phyloP scores from a whole-genome alignment of 2,888 invertebrate genomes.

The Tolmerus cingulatus region DNA sequence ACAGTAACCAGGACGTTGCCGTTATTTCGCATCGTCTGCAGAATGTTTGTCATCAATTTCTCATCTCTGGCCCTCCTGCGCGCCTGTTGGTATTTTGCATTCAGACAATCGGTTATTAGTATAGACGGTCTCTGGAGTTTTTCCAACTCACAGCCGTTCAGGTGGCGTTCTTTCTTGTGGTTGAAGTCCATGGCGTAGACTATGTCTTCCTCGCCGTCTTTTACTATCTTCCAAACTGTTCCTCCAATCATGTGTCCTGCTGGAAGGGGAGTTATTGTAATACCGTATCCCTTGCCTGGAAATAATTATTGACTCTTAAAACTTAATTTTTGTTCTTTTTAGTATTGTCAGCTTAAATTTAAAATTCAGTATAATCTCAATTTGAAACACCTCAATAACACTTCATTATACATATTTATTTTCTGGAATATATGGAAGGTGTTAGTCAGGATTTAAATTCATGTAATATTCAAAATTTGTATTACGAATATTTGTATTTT shows the following conservation, averaged over 20 bases:
- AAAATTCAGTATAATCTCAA: no score
- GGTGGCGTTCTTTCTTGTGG: slow-evolving; percentile 97
- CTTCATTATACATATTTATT: no score
- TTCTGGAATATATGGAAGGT: no score
- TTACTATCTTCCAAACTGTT: slow-evolving; percentile 98
- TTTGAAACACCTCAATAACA: no score
- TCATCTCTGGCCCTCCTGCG: slow-evolving; percentile 91
- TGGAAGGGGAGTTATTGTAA: slow-evolving; percentile 93
- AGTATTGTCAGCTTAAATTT: no score
- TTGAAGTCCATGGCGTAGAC: slow-evolving; percentile 98
- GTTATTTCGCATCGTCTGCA: slow-evolving; percentile 90
- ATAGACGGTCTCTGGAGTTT: slow-evolving; percentile 90
- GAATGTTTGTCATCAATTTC: slow-evolving; percentile 94
- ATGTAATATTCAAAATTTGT: no score
- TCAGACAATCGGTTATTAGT: slow-evolving; percentile 94
- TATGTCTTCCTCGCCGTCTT: slow-evolving; percentile 98
- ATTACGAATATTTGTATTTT: no score
- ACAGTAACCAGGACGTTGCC: slow-evolving; percentile 96
- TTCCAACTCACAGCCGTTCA: slow-evolving; percentile 95
- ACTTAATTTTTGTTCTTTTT: no score
- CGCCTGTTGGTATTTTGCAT: slow-evolving; percentile 92
- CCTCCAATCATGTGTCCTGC: slow-evolving; percentile 99
- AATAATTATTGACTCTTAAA: slow-evolving; percentile 18
- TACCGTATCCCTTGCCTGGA: slow-evolving; percentile 91
- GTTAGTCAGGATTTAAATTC: no score